Base-by-base conservation (phyloP, 2,113 vertebrate genomes). In the Periophthalmus modestus region DNA sequence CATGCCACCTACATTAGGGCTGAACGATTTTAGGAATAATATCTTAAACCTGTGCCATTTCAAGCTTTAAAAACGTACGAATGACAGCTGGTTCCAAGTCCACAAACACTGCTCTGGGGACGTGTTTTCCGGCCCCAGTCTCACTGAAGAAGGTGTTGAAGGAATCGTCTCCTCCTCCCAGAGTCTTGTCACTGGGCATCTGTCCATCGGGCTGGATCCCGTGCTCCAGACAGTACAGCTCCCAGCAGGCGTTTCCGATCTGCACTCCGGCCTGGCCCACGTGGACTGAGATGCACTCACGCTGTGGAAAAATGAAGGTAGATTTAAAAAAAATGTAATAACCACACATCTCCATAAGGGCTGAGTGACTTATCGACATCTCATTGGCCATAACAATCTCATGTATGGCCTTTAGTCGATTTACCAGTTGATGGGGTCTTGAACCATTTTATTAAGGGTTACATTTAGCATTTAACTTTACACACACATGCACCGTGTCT, bases 131-230 rank as follows among this genome's bases (percentile, higher is more conserved):
- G 13, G 57, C 57, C 5, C 57, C 57, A 3, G 57, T 59, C 13
- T 59, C 57, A 14, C 23, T 59, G 57, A 59, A 59, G 57, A 59
- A 59, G 21, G 57, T 59, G 57, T 59, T 59, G 57, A 59, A 59
- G 57, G 57, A 59, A 28, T 59, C 57, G 57, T 59, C 57, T 16
- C 23, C 57, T 59, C 23, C 57, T 28, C 57, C 11, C 24, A 13
- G 23, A 15, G 24, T 15, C 57, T 16, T 28, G 23, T 28, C 57
- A 23, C 57, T 28, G 57, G 57, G 57, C 57, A 28, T 59, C 57
- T 59, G 57, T 28, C 57, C 57, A 5, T 59, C 23, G 13, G 57
- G 23, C 57, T 59, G 57, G 57, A 59, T 59, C 13, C 57, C 57
- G 0, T 59, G 23, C 57, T 59, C 57, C 57, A 59, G 23, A 14